Conservation (phyloP, 2,113 vertebrate genomes). For the Aldabrachelys gigantea region DNA sequence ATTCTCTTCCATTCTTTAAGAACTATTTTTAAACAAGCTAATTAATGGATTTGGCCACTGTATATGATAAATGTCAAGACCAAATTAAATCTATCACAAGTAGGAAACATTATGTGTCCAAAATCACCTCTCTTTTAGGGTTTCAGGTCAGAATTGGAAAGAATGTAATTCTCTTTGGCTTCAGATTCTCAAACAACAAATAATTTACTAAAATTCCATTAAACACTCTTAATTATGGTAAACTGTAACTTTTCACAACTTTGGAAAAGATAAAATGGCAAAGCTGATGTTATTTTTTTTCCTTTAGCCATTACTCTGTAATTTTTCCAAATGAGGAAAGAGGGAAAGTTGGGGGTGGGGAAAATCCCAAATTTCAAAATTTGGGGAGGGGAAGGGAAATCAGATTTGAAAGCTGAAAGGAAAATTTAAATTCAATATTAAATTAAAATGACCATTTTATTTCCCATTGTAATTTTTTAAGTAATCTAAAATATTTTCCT, state of each 20-base stretch:
- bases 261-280: accelerated
- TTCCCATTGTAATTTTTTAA: background rate
- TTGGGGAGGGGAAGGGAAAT: background rate
- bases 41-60: background rate
- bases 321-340: background rate
- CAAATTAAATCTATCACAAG: slow-evolving; percentile 27
- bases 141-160: background rate
- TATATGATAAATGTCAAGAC: background rate
- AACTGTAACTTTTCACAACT: background rate
- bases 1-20: slow-evolving; percentile 20
- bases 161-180: background rate
- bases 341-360: background rate
- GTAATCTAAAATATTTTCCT: background rate
- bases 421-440: background rate
- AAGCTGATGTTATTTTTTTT: background rate
- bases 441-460: background rate
- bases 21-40: background rate
- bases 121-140: background rate
- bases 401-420: background rate
- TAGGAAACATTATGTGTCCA: background rate
- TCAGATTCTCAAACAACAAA: background rate
- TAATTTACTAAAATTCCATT: background rate
- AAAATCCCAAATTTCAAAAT: background rate
- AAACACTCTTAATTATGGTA: background rate
- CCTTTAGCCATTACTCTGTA: background rate